A percentile compares a stretch with the other conserved stretches of the same genome.
Conservation (phyloP, 2,888 invertebrate species). For the Phytoseiulus persimilis region DNA sequence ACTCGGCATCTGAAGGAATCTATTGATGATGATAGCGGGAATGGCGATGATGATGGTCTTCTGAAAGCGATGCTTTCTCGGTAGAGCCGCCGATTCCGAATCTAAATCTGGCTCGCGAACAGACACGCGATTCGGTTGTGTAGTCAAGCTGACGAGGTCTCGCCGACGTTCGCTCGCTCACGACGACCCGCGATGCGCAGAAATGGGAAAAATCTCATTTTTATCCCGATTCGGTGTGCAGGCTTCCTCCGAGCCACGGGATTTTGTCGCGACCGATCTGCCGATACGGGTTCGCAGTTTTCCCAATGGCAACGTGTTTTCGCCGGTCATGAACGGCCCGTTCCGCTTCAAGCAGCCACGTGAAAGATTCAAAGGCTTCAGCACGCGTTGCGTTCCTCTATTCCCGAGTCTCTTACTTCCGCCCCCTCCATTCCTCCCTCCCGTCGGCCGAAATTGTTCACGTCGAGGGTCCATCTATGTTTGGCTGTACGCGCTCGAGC, state of each 20-base stretch:
- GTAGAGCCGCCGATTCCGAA: neutral
- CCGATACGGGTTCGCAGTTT: neutral
- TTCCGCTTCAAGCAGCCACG: neutral
- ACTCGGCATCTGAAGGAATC: neutral
- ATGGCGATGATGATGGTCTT: neutral
- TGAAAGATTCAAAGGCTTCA: neutral
- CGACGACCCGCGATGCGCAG: neutral
- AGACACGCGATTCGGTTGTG: neutral
- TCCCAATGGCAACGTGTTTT: neutral
- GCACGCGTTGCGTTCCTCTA: too few relatives aligned
- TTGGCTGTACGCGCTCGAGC: neutral
- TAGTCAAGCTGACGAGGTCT: neutral
- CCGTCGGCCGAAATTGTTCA: neutral
- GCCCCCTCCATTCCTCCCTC: neutral
- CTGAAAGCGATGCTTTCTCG: neutral
- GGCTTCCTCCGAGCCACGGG: neutral
- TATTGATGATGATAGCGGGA: neutral
- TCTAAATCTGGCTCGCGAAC: neutral
- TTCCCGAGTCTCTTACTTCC: neutral
- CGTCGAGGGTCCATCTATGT: neutral
- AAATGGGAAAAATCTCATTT: neutral
- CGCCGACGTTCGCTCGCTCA: neutral
- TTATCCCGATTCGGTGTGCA: neutral
- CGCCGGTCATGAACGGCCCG: neutral
- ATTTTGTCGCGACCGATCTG: neutral